Percentiles rank a stretch among this genome's conserved stretches.
Evolutionary conservation across 2,797 vertebrate species (phyloP).

Genomic region (Chromis chromis): DNA sequence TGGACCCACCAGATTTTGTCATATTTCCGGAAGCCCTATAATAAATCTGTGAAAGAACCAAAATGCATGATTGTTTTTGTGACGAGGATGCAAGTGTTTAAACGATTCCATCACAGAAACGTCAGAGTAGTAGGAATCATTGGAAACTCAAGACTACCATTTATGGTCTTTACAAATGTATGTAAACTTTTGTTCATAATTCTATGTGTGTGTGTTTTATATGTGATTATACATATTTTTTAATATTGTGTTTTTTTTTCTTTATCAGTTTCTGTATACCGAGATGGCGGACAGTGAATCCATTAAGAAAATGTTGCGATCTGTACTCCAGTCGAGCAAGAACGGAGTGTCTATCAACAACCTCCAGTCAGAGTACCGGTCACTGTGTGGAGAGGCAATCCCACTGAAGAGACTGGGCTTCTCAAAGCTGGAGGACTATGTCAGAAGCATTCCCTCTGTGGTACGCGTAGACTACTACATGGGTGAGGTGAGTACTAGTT

Average conservation of each 20-base stretch:
- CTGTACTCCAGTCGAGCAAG: conserved; percentile 92
- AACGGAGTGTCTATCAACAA: conserved; percentile 82
- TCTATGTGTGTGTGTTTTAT: no score
- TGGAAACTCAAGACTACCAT: no score
- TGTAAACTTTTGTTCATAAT: no score
- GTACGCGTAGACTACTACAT: conserved; percentile 84
- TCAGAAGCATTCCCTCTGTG: conserved; percentile 88
- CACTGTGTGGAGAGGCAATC: conserved; percentile 90
- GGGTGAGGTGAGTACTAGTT: conserved; percentile 87
- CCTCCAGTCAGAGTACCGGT: conserved; percentile 88
- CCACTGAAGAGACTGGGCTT: conserved; percentile 87
- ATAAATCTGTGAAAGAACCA: no score
- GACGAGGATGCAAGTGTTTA: no score
- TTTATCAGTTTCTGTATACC: conserved; percentile 38
- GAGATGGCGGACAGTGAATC: conserved; percentile 89
- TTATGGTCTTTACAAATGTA: no score
- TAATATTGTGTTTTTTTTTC: neutral
- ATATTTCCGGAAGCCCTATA: no score
- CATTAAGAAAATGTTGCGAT: conserved; percentile 89
- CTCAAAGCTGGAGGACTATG: conserved; percentile 85
- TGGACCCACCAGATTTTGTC: no score
- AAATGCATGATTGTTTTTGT: no score
- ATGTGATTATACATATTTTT: no score
- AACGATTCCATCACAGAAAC: no score
- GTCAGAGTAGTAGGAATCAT: no score